Evolutionary conservation across 2,113 vertebrate genomes (phyloP).

Genomic region (Hemiscyllium ocellatum): DNA sequence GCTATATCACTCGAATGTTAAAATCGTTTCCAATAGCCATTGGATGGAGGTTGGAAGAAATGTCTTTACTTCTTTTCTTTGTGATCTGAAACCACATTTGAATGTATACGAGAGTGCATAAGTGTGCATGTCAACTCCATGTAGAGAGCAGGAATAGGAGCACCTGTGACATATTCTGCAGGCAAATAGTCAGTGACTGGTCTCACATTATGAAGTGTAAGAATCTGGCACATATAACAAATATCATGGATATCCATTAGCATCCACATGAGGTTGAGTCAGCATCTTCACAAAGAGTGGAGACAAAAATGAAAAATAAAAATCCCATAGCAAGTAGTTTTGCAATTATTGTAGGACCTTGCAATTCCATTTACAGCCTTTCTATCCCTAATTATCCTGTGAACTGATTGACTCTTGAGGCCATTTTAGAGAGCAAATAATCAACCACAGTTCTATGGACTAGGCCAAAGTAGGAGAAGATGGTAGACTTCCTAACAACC

Average conservation of each 20-base stretch:
- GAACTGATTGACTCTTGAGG: too few relatives aligned
- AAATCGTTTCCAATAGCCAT: neutral
- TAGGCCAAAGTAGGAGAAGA: too few relatives aligned
- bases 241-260: neutral
- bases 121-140: neutral
- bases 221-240: neutral
- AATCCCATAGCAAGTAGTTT: neutral
- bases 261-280: neutral
- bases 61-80: neutral
- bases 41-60: neutral
- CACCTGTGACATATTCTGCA: neutral
- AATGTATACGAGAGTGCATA: neutral
- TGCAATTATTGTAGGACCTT: neutral
- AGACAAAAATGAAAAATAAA: neutral
- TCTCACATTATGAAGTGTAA: neutral
- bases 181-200: neutral
- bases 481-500: too few relatives aligned
- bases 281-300: neutral
- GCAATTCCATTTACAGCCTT: neutral
- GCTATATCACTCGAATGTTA: neutral
- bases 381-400: too few relatives aligned
- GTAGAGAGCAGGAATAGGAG: neutral
- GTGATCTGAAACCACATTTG: neutral
- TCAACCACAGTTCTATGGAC: too few relatives aligned
- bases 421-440: too few relatives aligned